Base-by-base conservation (phyloP, 2,113 vertebrate species). In the Ciconia stormi region DNA sequence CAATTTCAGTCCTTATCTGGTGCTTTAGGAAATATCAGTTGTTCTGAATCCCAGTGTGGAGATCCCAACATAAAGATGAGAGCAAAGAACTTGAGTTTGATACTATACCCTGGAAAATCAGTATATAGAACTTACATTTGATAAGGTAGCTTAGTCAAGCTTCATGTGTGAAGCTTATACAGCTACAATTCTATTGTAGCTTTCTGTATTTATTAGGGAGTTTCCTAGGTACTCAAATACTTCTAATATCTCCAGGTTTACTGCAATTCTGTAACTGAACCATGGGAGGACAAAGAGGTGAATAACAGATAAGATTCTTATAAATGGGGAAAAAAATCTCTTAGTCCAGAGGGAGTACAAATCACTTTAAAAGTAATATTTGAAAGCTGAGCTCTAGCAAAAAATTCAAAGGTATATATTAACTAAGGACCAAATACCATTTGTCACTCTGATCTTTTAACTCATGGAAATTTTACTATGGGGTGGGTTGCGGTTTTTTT, bases 141-240 rank as follows among this genome's bases (percentile, higher is more conserved):
- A 65, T 69, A 42, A 83, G 16, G 11, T 44, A 61, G 34, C 23
- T 44, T 86, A 69, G 58, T 63, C 19, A 76, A 76, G 32, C 22
- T 77, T 66, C 26, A 21, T 12, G 12, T 85, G 61, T 38, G 38
- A 38, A 38, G 38, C 38, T 38, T 38, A 38, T 38, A 38, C 38
- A 38, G 38, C 38, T 38, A 38, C 82, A 72, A 93, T 93, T 84
- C n/a, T 56, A 0, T 78, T 85, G 12, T 62, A 62, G 10, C 40
- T 92, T 92, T 83, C 34, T 25, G 7, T 95, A 50, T 77, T 80
- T 96, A 25, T 89, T 94, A 61, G 40, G 7, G 23, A 69, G 9
- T 59, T 84, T 72, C 49, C 2, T 59, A 46, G 52, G 19, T 63
- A 50, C 19, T 72, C 17, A 50, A 11, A 42, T 90, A 72, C 47